phyloP scores from a whole-genome alignment of 2,888 invertebrate genomes.

The Chromoteleia sp. region DNA sequence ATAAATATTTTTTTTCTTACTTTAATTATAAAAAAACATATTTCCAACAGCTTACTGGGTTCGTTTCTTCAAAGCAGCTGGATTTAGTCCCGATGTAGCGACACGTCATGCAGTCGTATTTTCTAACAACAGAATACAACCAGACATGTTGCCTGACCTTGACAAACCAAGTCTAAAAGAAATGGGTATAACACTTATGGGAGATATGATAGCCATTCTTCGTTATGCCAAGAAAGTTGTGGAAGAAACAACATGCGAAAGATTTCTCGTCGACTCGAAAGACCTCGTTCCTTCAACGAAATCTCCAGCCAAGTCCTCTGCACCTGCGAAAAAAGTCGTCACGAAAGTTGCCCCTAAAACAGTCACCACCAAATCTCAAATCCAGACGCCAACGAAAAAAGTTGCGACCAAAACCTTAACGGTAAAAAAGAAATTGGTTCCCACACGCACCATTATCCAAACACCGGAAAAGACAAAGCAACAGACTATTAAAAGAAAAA shows the following conservation, averaged over 20 bases:
- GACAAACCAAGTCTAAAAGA: slow-evolving; percentile 94
- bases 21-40: too few species aligned
- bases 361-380: slow-evolving; percentile 72
- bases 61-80: slow-evolving; percentile 93
- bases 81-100: slow-evolving; percentile 91
- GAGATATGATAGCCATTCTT: slow-evolving; percentile 88
- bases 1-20: too few species aligned
- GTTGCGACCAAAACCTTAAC: slow-evolving; percentile 66
- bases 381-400: slow-evolving; percentile 73
- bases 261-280: slow-evolving; percentile 81
- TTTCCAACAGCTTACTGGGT: slow-evolving; percentile 89
- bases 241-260: slow-evolving; percentile 84
- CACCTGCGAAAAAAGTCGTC: slow-evolving; percentile 32
- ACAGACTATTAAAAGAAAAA: slow-evolving; percentile 76
- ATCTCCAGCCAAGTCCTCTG: slow-evolving; percentile 64
- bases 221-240: slow-evolving; percentile 87
- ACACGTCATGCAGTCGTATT: slow-evolving; percentile 94
- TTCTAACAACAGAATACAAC: slow-evolving; percentile 93
- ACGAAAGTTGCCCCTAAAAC: slow-evolving; percentile 77
- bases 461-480: slow-evolving; percentile 67
- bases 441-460: slow-evolving; percentile 69
- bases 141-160: slow-evolving; percentile 93
- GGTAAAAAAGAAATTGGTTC: slow-evolving; percentile 73
- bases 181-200: slow-evolving; percentile 92
- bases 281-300: slow-evolving; percentile 72